These are phyloP conservation scores for Helogale parvula DNA, from an alignment of 2,113 vertebrate genomes.

Conservation along the genomic window DNA sequence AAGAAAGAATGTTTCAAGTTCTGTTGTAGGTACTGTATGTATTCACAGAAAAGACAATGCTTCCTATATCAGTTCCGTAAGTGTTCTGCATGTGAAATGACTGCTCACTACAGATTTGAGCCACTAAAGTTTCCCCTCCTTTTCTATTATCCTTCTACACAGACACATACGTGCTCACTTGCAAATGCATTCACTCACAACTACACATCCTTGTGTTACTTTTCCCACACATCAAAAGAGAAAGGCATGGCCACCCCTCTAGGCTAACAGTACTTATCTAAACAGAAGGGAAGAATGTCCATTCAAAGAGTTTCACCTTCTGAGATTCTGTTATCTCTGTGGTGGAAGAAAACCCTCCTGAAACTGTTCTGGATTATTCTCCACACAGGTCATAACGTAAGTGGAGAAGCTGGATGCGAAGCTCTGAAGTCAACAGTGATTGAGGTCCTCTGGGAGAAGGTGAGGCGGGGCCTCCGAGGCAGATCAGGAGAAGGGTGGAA, in stretches of 20 bases:
- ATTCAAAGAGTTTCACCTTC: background rate
- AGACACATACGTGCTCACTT: background rate
- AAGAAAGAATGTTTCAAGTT: background rate
- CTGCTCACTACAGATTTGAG: background rate
- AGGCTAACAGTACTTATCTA: background rate
- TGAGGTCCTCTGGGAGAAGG: background rate
- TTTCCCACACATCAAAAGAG: background rate
- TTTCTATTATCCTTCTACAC: background rate
- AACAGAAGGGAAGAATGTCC: background rate
- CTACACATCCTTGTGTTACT: background rate
- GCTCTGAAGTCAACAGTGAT: background rate
- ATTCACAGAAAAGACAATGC: background rate
- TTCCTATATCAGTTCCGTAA: background rate
- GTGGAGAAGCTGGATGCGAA: background rate
- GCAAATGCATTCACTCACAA: background rate
- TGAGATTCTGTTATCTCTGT: background rate
- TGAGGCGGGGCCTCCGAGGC: background rate
- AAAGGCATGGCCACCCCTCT: background rate
- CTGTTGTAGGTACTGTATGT: background rate
- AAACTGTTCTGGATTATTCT: background rate
- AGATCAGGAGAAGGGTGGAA: background rate
- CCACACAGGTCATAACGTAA: background rate
- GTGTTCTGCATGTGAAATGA: background rate
- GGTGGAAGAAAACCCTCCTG: background rate
- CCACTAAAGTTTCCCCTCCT: background rate